Evolutionary conservation across 1,140 invertebrate species (phyloP), one percentile per base, ranked within the genome.

Genomic region (Magallana gigas): DNA sequence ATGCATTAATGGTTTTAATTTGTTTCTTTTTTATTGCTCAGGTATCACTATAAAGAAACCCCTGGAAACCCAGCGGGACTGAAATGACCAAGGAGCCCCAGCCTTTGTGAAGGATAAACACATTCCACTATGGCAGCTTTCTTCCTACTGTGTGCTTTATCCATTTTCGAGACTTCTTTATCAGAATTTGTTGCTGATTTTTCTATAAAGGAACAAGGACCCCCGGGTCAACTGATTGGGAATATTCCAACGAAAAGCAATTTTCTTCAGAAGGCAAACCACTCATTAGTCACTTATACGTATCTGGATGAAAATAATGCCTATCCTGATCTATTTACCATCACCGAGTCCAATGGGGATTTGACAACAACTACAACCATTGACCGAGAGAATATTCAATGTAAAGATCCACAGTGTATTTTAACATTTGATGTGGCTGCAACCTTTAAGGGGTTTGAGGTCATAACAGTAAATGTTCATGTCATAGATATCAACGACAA

Each of bases 391-490:
- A 58, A 76, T 1, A 88, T 89, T n/a, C 88, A 90, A 14, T 89
- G 85, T 12, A 64, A 3, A 23, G 81, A 60, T 56, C 5, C 57
- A 8, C 60, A 81, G 0, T 93, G 92, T 86, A 48, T 64, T 71
- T 56, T 92, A 62, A 76, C 85, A 12, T 87, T 93, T 12, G 90
- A 90, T 62, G 88, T 92, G 48, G 89, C 88, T 58, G 90, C 85
- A 58, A 83, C 29, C 29, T 8, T 14, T 56, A n/a, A 12, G 58
- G 58, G 16, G 59, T 85, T 89, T 62, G 56, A 36, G 96, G 96
- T 6, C 95, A 96, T 58, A 98, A 98, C 93, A 97, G 96, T 99
- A 0, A 95, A 96, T 8, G 97, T 99, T 0, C 95, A 95, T 59
- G 98, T 99, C 14, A 59, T 84, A 14, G 92, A 93, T 83, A 89